A percentile compares a stretch with the other conserved stretches of the same genome.
Conservation (phyloP, 2,888 invertebrate species). For the Alviniconcha strummeri region DNA sequence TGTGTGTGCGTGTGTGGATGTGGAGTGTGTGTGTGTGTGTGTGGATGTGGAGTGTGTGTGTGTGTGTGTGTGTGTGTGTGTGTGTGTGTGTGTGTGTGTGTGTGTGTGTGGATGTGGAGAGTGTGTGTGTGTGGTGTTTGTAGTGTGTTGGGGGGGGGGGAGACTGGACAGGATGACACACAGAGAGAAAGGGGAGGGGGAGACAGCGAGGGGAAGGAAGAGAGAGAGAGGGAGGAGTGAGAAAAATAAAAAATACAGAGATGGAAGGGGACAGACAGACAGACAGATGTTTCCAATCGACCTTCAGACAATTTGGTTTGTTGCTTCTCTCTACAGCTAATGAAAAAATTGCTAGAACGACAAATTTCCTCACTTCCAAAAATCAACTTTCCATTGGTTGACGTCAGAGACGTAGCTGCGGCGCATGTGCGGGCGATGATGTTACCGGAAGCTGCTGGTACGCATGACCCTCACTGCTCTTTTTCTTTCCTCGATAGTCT, state of each 20-base stretch:
- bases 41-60: not conserved
- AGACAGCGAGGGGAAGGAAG: too few species aligned
- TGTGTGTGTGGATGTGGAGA: too few species aligned
- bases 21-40: not conserved
- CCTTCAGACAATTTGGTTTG: too few species aligned
- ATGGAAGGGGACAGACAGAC: too few species aligned
- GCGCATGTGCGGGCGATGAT: constrained; percentile 75
- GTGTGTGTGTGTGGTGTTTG: too few species aligned
- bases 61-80: not conserved
- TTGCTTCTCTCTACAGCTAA: constrained; percentile 39
- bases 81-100: constrained; percentile 1
- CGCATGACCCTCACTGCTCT: constrained; percentile 31
- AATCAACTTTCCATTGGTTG: constrained; percentile 72
- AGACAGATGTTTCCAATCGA: too few species aligned
- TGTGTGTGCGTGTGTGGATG: not conserved
- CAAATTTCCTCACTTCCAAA: constrained; percentile 69
- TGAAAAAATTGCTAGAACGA: constrained; percentile 59
- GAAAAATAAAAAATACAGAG: too few species aligned
- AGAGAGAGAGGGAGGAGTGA: too few species aligned
- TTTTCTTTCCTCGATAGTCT: too few species aligned
- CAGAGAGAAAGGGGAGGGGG: too few species aligned
- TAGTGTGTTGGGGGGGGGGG: too few species aligned
- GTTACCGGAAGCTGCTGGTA: constrained; percentile 70
- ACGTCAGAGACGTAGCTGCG: constrained; percentile 75
- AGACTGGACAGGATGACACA: too few species aligned